These are phyloP conservation scores for Synchiropus splendidus DNA, from an alignment of 2,113 vertebrate genomes.

Conservation along the genomic window DNA sequence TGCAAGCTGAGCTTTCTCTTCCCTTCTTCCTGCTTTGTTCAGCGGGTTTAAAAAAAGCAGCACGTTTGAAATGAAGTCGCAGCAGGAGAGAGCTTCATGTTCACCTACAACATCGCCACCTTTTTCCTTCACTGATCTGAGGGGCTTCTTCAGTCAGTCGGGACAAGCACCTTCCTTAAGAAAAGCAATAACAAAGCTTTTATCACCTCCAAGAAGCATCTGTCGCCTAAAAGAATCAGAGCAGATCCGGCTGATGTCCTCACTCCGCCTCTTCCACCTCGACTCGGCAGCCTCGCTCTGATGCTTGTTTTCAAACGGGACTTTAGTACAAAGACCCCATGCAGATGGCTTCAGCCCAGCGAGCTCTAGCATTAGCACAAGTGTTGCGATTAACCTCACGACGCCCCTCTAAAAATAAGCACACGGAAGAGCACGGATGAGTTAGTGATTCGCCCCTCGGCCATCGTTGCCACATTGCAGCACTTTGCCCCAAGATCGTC, in stretches of 20 bases:
- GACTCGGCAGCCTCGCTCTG: conserved; percentile 1
- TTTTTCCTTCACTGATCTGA: conserved; percentile 1
- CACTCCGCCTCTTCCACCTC: neutral
- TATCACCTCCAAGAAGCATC: conserved; percentile 27
- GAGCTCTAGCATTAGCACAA: conserved; percentile 35
- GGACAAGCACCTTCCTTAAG: conserved; percentile 1
- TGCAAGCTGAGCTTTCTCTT: neutral
- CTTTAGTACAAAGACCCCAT: conserved; percentile 5
- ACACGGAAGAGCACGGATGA: conserved; percentile 37
- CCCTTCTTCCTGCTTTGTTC: conserved; percentile 15
- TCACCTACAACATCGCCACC: conserved; percentile 10
- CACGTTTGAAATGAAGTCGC: conserved; percentile 11
- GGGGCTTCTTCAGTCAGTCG: conserved; percentile 8
- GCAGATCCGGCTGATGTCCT: conserved; percentile 6
- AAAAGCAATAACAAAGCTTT: conserved; percentile 23
- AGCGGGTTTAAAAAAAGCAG: conserved; percentile 20
- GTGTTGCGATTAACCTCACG: conserved; percentile 24
- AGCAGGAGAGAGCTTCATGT: conserved; percentile 19
- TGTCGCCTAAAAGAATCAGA: conserved; percentile 25
- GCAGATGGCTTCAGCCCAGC: conserved; percentile 19
- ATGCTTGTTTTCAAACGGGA: conserved; percentile 16
- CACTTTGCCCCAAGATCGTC: conserved; percentile 14
- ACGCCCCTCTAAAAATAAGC: conserved; percentile 55
- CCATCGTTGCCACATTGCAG: conserved; percentile 12
- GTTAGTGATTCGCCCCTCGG: conserved; percentile 41